phyloP scores from a whole-genome alignment of 2,113 vertebrate genomes.

The Onychorhynchus coronatus region DNA sequence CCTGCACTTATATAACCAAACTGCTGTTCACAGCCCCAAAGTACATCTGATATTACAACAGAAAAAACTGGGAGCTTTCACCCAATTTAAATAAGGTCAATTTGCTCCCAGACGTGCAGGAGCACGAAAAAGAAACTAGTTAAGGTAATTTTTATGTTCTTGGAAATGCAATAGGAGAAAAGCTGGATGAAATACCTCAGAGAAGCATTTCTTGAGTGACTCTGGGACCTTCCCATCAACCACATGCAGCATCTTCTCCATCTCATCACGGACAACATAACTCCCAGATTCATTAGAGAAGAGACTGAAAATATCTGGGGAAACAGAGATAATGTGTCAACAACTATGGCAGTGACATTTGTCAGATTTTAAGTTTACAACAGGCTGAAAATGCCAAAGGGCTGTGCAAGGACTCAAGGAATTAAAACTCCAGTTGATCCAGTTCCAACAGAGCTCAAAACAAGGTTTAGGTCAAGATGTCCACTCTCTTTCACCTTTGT shows the following conservation, averaged over 20 bases:
- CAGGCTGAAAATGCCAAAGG: background rate
- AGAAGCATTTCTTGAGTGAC: slow-evolving; percentile 91
- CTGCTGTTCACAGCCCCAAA: background rate
- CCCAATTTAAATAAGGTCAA: background rate
- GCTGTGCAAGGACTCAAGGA: background rate
- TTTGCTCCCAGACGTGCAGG: background rate
- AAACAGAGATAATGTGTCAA: background rate
- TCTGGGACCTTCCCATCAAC: slow-evolving; percentile 92
- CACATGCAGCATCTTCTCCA: slow-evolving; percentile 91
- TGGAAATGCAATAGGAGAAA: background rate
- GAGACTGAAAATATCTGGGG: slow-evolving; percentile 95
- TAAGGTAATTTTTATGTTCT: background rate
- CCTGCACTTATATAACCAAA: background rate
- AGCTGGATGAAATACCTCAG: slow-evolving; percentile 79
- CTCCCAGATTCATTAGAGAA: slow-evolving; percentile 94
- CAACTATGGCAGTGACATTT: background rate
- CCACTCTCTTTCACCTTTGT: background rate
- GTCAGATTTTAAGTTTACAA: background rate
- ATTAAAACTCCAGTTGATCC: background rate
- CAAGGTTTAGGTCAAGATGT: background rate
- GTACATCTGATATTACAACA: background rate
- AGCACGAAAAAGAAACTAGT: background rate
- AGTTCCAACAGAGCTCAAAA: background rate
- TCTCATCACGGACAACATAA: slow-evolving; percentile 91
- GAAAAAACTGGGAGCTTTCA: background rate